Evolutionary conservation across 30 jellyfish, hydroid and myxozoan genomes (phyloP), one percentile per base, ranked within the genome.

Genomic region (Chrysaora quinquecirrha): DNA sequence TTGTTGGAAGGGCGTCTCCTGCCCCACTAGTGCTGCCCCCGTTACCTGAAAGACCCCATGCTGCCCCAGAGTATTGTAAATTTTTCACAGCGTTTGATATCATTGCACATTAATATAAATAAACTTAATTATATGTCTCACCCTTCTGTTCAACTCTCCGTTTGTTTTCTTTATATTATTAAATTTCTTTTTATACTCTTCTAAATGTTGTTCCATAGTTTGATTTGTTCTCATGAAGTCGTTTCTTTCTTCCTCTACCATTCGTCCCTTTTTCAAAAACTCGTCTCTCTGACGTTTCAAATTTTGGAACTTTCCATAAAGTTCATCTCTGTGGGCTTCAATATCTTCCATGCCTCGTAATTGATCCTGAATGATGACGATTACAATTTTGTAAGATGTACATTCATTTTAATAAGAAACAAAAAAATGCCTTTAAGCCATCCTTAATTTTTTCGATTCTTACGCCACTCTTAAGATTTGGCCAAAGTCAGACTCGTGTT

Each of bases 261-360:
- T 65, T 76, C 87, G 75, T 33, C 98, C 98, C 50, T 86, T 92
- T 77, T 86, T 87, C 62, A 92, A 54, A 72, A 92, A 92, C 27
- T 92, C 98, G 48, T 92, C 98, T 23, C 98, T 54, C 32, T 92
- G 98, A 31, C 86, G 64, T 61, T 75, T 92, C 25, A 92, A 35
- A 84, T 58, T 38, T 34, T 81, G 91, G 73, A 92, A 52, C 69
- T 92, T 92, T 18, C 78, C 94, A 34, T 34, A 82, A 19, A 92
- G 93, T 32, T 92, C 98, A 64, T 92, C 98, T 4, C 98, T 90
- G 58, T 92, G 97, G n/a, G 85, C 96, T 64, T 92, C 98, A 23
- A 92, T 92, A 73, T 75, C 85, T 82, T 86, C 98, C 95, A 92
- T 80, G 66, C 82, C 98, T n/a, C 95, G 98, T 2, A 92, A 70